Conservation (phyloP, 1,140 invertebrate species). For the Bombyx mori region ASM3026992v2 NC_085113.1:6091001-6091500, state of each 20-base stretch:
- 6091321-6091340: slow-evolving; percentile 77
- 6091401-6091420: slow-evolving; percentile 70
- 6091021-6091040: slow-evolving; percentile 68
- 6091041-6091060: slow-evolving; percentile 63
- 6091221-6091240: not conserved
- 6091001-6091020: slow-evolving; percentile 63
- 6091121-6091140: slow-evolving; percentile 43
- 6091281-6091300: slow-evolving; percentile 18
- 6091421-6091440: slow-evolving; percentile 72
- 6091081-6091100: slow-evolving; percentile 74
- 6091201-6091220: slow-evolving; percentile 34
- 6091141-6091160: slow-evolving; percentile 54
- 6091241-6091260: too few relatives aligned
- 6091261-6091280: not conserved
- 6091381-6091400: slow-evolving; percentile 70
- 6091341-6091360: slow-evolving; percentile 74
- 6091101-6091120: slow-evolving; percentile 71
- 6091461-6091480: slow-evolving; percentile 67
- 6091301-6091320: slow-evolving; percentile 33
- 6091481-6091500: slow-evolving; percentile 71
- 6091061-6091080: slow-evolving; percentile 61
- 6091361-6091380: slow-evolving; percentile 66
- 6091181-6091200: slow-evolving; percentile 55
- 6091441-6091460: slow-evolving; percentile 67
- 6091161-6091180: slow-evolving; percentile 66